Base-by-base conservation (phyloP, 1,140 invertebrate species). In the Polypedilum pembai region DNA sequence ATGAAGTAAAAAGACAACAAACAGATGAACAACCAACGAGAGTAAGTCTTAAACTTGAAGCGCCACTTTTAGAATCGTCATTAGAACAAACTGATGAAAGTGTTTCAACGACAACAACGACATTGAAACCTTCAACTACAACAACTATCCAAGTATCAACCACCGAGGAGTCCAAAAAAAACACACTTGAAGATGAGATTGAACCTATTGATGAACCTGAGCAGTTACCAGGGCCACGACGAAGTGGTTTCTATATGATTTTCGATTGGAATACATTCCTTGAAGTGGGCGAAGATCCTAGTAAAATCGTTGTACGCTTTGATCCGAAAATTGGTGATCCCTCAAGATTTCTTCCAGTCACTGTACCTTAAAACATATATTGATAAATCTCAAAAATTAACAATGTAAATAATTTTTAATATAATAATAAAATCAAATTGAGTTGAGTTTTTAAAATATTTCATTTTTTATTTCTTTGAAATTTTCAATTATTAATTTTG, bases 221-320 rank as follows among this genome's bases (percentile, higher is more conserved):
- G 78, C 86, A 88, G 8, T 76, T 88, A 40, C 88, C 90, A 12
- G 85, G 87, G 0, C 86, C 85, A 74, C 86, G 85, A 75, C 88
- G 87, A 78, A 92, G 88, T 74, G 92, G 92, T 2, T 87, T 94
- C 69, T 94, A 93, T 78, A 93, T 92, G 81, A 85, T 93, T 74
- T 83, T 93, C 0, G 92, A 94, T 78, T 93, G 91, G 91, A 93
- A 94, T 78, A 87, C 89, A 12, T 94, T 94, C 78, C 82, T 93
- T 3, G 91, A 93, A 80, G 91, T 93, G 3, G 92, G 91, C 24
- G 90, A 92, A n/a, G 89, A 87, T 73, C 88, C 88, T 40, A 88
- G 87, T 74, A 89, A 90, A 81, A 88, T 93, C 1, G 90, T 92
- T 78, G 85, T 94, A 76, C 86, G 89, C 77, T 91, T 93, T 77